Evolutionary conservation across 1,140 invertebrate genomes (phyloP), one percentile per base, ranked within the genome.

Genomic region (Aphidius ervi): DNA sequence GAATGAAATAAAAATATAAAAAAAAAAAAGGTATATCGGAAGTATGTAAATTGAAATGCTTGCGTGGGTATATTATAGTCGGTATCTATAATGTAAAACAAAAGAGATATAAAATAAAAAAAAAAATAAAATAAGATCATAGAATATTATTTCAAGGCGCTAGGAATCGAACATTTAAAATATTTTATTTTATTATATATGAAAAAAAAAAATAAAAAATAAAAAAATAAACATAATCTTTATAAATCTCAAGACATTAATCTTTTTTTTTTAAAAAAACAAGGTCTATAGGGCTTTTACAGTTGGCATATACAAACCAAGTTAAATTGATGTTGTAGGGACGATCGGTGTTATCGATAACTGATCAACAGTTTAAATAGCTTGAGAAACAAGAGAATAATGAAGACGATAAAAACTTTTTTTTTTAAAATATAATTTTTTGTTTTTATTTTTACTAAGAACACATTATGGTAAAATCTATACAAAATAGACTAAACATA

Each of bases 41-140:
- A 69, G 63, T 69, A 70, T 70, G 69, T 73, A 68, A 72, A 73
- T 73, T 63, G 68, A 70, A 70, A 66, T 66, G 63, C 47, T 60
- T 49, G 61, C 55, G 57, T 59, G 57, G 61, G 62, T 60, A 68
- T 67, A n/a, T 50, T 31, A 4, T 40, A 42, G 23, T 56, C 42
- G 9, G 6, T 39, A 16, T 9, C 54, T 7, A 9, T 41, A 39
- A 42, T 45, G 42, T 54, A 50, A 54, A 54, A 6, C 45, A 40
- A 20, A 49, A 20, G 48, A 40, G 45, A 45, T 42, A 59, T 43
- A 52, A 31, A 46, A 43, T 52, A 37, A 40, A 16, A 47, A 46
- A 47, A 56, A 61, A 42, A 58, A 31, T 31, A 31, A 31, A 31
- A 31, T 31, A 31, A 31, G 23, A 31, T 10, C 16, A 54, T 42